Conservation (phyloP, 2,113 vertebrate genomes). For the Oreocharis arfaki region DNA sequence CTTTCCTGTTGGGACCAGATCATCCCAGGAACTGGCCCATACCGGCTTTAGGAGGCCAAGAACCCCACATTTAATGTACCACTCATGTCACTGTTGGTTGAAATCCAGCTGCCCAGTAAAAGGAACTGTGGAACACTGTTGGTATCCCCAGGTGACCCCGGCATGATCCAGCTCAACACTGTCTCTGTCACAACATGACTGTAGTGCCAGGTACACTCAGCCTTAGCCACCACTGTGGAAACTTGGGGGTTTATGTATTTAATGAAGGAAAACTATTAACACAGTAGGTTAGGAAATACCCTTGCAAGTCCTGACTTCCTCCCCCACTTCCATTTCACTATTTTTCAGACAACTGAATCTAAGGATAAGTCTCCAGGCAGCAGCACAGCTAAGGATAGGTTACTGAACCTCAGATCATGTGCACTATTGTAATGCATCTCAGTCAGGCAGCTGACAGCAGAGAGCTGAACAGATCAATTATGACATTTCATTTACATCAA, state of each 20-base stretch:
- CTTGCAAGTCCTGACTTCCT: neutral
- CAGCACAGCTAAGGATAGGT: neutral
- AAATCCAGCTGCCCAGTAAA: neutral
- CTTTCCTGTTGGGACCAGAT: neutral
- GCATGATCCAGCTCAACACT: neutral
- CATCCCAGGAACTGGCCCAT: neutral
- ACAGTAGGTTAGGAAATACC: neutral
- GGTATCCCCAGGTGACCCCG: neutral
- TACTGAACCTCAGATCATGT: neutral
- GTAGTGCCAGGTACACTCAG: neutral
- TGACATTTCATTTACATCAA: slow-evolving; percentile 49
- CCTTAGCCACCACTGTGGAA: neutral
- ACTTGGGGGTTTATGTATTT: neutral
- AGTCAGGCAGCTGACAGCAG: slow-evolving; percentile 43
- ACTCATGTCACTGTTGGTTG: neutral
- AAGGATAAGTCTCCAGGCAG: neutral
- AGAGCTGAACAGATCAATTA: neutral
- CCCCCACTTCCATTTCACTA: neutral
- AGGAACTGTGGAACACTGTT: neutral
- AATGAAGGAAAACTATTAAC: neutral
- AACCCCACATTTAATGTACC: neutral
- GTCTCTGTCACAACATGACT: neutral
- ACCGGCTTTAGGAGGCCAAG: neutral
- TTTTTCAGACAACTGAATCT: neutral
- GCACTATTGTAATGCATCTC: neutral